Percentiles rank a stretch among this genome's conserved stretches.
Conservation (phyloP, 2,113 vertebrate species). For the Galeopterus variegatus region DNA sequence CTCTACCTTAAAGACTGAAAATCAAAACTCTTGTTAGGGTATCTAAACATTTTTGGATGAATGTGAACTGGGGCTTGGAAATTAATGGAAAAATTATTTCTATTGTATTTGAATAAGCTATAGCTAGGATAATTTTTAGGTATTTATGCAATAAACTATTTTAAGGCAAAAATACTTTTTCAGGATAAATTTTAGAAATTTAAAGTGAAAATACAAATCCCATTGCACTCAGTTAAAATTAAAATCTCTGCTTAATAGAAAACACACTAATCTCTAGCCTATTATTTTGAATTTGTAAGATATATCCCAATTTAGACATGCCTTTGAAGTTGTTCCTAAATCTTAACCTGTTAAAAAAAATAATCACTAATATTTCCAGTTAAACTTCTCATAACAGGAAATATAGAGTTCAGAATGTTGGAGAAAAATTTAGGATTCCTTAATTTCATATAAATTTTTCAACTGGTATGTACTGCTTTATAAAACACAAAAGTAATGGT, state of each 20-base stretch:
- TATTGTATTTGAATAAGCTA: slow-evolving; percentile 38
- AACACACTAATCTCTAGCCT: background rate
- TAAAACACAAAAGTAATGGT: background rate
- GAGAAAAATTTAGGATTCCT: slow-evolving; percentile 38
- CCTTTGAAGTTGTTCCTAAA: slow-evolving; percentile 57
- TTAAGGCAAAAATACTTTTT: slow-evolving; percentile 45
- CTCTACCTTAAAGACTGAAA: slow-evolving; percentile 80
- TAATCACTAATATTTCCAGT: slow-evolving; percentile 20
- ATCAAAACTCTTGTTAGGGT: slow-evolving; percentile 57
- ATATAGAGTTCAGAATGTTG: background rate
- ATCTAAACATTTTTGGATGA: slow-evolving; percentile 67
- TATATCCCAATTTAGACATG: background rate
- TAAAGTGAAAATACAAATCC: slow-evolving; percentile 41
- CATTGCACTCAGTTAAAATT: slow-evolving; percentile 62
- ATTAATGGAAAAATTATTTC: slow-evolving; percentile 66
- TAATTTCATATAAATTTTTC: background rate
- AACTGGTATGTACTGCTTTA: background rate
- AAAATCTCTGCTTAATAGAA: slow-evolving; percentile 63
- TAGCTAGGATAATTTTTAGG: slow-evolving; percentile 22
- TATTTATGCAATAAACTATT: slow-evolving; percentile 29
- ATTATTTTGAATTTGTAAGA: background rate
- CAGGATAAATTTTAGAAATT: slow-evolving; percentile 46
- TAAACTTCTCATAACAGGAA: slow-evolving; percentile 17
- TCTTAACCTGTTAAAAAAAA: slow-evolving; percentile 35
- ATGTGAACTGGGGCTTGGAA: slow-evolving; percentile 73